Evolutionary conservation across 2,797 vertebrate species (phyloP), one percentile per base, ranked within the genome.

Genomic region (Halcyon leucocephala): DNA sequence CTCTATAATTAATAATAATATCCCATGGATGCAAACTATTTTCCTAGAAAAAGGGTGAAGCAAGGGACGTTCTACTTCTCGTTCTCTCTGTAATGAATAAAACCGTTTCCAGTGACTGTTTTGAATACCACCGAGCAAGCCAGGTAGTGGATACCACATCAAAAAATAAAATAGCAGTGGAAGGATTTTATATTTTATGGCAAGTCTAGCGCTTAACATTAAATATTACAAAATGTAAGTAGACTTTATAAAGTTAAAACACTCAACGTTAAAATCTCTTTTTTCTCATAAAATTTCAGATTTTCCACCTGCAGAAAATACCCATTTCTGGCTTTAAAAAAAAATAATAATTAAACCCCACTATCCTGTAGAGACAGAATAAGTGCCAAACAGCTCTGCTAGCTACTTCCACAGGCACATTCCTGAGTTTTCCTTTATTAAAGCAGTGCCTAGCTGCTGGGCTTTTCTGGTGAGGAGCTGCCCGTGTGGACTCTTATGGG

Each of bases 1-100:
- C 60, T 86, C 39, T 60, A 1, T 57, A 87, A 76, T 33, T 90
- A 69, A 54, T 78, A 67, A 52, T 42, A 77, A 25, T 42, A 82
- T n/a, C 28, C 22, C 57, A 31, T 14, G 64, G 65, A 65, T 52
- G 78, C 74, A 90, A 73, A 46, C 9, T 44, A 0, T 77, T 93
- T 95, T 85, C 67, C 90, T 95, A 90, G 74, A 90, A 69, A 64
- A 92, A 85, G 48, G 57, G 24, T 42, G 71, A 80, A 92, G 46
- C 28, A 62, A 77, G 37, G 55, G 37, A 49, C 1, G 0, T 58
- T 88, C 81, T 67, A 31, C 29, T 88, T 76, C 51, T 89, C 1
- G 0, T 84, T 19, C 44, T 79, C 55, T 72, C 81, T 70, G 25
- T 57, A 67, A 55, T 49, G 71, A 93, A 52, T 64, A 77, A 89